These are phyloP conservation scores for Eclectus roratus DNA, from an alignment of 2,113 vertebrate species.

Conservation along the genomic window DNA sequence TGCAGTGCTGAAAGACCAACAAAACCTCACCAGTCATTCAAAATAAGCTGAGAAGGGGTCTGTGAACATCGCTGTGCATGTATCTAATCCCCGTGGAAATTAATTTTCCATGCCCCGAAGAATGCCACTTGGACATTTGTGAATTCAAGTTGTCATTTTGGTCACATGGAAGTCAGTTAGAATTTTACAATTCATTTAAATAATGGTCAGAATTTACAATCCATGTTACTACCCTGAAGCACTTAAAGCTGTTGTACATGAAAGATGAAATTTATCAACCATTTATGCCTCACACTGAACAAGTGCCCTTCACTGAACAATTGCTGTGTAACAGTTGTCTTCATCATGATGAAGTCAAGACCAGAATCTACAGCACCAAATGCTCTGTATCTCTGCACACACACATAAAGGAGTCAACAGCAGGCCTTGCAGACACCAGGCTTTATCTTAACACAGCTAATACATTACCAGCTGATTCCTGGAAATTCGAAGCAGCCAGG, in stretches of 20 bases:
- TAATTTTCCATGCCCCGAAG: background rate
- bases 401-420: background rate
- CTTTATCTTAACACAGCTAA: conserved; percentile 43
- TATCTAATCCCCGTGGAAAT: background rate
- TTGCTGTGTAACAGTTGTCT: background rate
- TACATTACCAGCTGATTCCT: conserved; percentile 32
- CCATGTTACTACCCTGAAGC: background rate
- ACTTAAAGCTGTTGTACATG: background rate
- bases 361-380: conserved; percentile 8
- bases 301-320: background rate
- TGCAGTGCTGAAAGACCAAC: background rate
- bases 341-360: background rate
- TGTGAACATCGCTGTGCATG: accelerated
- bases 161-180: background rate
- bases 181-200: conserved; percentile 22
- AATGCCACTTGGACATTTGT: background rate
- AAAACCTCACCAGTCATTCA: background rate
- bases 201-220: background rate
- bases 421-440: background rate
- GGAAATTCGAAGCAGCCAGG: conserved; percentile 28
- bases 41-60: background rate
- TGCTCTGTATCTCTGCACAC: background rate
- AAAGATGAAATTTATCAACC: background rate
- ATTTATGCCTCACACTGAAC: background rate
- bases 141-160: conserved; percentile 4